Evolutionary conservation across 2,888 invertebrate species (phyloP), one percentile per base, ranked within the genome.

Genomic region (Spodoptera exigua): DNA sequence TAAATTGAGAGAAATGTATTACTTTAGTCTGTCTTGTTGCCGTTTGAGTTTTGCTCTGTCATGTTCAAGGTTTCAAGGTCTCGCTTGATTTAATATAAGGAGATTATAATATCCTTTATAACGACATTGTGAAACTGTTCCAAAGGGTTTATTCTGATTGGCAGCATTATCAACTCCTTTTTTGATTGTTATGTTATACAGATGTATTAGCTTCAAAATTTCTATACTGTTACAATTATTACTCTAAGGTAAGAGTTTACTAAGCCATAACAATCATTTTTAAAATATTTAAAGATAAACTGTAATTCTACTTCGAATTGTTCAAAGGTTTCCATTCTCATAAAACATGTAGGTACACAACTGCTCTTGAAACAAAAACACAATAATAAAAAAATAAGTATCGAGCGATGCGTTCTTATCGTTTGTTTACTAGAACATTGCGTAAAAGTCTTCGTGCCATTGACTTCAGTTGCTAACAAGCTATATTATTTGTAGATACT

Each of bases 361-460:
- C 18, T 48, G 36, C 34, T 68, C 51, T 51, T 52, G 34, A 59
- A 72, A 45, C 37, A 61, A 68, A 45, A 69, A 68, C 61, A 68
- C 18, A 57, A 52, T 39, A 52, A 70, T 73, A 70, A 73, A 67
- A 73, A 67, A 66, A 61, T 39, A 68, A 73, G 12, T 52, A 69
- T 57, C 49, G 41, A n/a, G n/a, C 37, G 57, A 54, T 51, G 62
- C 11, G 34, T 27, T 7, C 17, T 35, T 48, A 55, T 72, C 69
- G 13, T 54, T 39, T 74, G 70, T 70, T 74, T 74, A 74, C 64
- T 63, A 53, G 27, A 32, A 39, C 49, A 56, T 74, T 62, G 51
- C 49, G 39, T 62, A 62, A 69, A n/a, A 57, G 27, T 27, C 37
- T 18, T 10, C 12, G 12, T 69, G 74, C 54, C 51, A 17, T 54